Percentiles rank a stretch among this genome's conserved stretches.
Evolutionary conservation across 2,797 vertebrate species (phyloP).

Genomic region (Lophotriccus pileatus): DNA sequence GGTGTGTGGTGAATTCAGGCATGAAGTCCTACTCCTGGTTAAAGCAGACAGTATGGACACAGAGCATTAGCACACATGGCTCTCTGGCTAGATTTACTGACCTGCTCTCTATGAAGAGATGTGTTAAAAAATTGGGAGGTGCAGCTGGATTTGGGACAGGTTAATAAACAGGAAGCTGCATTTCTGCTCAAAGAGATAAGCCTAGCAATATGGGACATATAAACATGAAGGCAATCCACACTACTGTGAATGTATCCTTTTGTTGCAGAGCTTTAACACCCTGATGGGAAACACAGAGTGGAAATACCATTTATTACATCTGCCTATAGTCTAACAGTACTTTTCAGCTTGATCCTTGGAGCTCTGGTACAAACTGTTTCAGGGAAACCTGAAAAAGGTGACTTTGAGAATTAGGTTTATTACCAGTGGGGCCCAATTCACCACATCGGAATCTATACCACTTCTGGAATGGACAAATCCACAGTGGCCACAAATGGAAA

Average conservation of each 20-base stretch:
- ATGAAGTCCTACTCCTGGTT: background rate
- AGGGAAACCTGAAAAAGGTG: background rate
- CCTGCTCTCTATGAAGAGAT: background rate
- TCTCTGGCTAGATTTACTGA: background rate
- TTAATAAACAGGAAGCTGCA: background rate
- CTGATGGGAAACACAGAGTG: background rate
- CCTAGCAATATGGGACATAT: background rate
- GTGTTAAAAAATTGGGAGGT: background rate
- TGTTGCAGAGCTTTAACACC: background rate
- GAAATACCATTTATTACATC: background rate
- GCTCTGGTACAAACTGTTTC: background rate
- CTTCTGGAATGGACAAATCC: background rate
- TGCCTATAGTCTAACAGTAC: background rate
- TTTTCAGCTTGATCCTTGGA: background rate
- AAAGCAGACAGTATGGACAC: background rate
- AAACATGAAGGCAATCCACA: background rate
- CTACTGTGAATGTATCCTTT: background rate
- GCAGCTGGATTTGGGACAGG: background rate
- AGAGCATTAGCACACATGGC: background rate
- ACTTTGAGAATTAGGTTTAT: slow-evolving; percentile 1
- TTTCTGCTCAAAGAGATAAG: slow-evolving; percentile 40
- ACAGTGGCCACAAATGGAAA: background rate
- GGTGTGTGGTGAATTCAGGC: accelerated
- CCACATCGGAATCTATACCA: background rate
- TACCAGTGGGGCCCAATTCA: background rate